Evolutionary conservation across 2,113 vertebrate genomes (phyloP).

Genomic region (Camelus dromedarius): DNA sequence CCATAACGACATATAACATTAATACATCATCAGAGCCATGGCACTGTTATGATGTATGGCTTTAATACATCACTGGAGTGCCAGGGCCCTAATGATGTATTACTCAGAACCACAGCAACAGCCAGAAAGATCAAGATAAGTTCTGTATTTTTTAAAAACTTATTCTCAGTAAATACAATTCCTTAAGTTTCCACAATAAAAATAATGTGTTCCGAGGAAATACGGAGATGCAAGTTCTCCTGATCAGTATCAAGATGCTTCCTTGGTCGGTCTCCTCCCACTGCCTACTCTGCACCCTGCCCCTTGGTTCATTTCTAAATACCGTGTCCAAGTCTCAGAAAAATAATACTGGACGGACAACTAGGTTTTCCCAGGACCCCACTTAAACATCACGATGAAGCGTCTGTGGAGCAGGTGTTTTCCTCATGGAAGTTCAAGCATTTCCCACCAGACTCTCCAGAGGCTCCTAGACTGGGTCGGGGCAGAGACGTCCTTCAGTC

Average conservation of each 20-base stretch:
- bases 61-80: slow-evolving; percentile 84
- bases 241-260: background rate
- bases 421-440: background rate
- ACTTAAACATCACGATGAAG: rapidly evolving
- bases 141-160: slow-evolving; percentile 81
- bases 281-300: background rate
- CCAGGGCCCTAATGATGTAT: slow-evolving; percentile 79
- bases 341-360: background rate
- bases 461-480: background rate
- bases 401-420: background rate
- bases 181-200: slow-evolving; percentile 73
- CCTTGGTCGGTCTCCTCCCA: background rate
- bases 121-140: slow-evolving; percentile 82
- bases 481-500: background rate
- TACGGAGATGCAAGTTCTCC: background rate
- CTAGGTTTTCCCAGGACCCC: background rate
- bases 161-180: slow-evolving; percentile 50
- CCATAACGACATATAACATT: slow-evolving; percentile 84
- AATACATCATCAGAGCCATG: slow-evolving; percentile 86
- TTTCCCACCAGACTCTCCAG: background rate
- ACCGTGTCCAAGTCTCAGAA: background rate
- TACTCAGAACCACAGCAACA: slow-evolving; percentile 83
- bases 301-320: background rate
- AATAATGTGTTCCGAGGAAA: background rate
- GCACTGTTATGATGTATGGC: slow-evolving; percentile 84